Evolutionary conservation across 2,113 vertebrate species (phyloP).

Genomic region (Cacatua alba): DNA sequence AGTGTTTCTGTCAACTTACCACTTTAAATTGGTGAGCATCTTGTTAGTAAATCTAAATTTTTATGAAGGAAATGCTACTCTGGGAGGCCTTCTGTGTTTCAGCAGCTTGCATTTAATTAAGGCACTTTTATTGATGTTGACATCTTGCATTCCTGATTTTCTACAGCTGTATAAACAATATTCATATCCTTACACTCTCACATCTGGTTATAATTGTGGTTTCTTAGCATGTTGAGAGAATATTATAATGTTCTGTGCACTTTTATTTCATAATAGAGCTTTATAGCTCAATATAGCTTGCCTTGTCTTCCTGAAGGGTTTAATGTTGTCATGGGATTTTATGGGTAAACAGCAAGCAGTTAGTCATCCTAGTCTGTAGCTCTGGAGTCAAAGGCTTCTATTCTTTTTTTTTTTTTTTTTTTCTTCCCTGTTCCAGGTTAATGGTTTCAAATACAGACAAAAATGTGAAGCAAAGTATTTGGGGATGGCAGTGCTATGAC

Average conservation of each 20-base stretch:
- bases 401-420: not conserved
- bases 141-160: not conserved
- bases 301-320: not conserved
- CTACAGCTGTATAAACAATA: not conserved
- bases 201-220: not conserved
- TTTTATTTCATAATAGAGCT: not conserved
- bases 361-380: not conserved
- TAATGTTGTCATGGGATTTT: not conserved
- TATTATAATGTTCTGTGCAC: not conserved
- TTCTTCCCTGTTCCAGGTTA: not conserved
- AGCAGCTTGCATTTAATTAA: constrained; percentile 3
- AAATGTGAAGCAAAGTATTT: not conserved
- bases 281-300: not conserved
- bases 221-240: not conserved
- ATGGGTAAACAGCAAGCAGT: not conserved
- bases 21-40: not conserved
- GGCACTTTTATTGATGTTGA: not conserved
- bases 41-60: not conserved
- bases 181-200: not conserved
- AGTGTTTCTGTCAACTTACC: not conserved
- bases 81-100: not conserved
- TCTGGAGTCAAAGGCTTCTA: not conserved
- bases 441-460: not conserved
- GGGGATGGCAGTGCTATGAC: not conserved
- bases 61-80: not conserved